phyloP scores from a whole-genome alignment of 2,797 vertebrate genomes.

The Oceanodroma leucorhoa region DNA sequence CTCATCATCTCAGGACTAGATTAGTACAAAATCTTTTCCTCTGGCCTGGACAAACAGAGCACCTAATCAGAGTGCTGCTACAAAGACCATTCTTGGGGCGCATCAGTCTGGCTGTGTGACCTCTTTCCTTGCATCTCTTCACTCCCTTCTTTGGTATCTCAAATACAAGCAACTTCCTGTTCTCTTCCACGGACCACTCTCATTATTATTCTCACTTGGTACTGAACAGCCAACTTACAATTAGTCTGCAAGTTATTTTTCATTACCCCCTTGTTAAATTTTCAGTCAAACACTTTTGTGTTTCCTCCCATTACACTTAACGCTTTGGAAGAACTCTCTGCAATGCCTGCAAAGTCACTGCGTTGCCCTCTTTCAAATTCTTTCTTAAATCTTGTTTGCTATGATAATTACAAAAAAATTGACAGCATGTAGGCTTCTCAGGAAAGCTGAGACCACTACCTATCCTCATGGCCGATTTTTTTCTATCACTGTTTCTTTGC shows the following conservation, averaged over 20 bases:
- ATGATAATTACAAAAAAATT: background rate
- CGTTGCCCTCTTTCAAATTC: background rate
- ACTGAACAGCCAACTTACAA: background rate
- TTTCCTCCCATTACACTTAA: constrained; percentile 8
- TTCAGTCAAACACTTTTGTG: background rate
- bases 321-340: background rate
- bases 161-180: background rate
- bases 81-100: background rate
- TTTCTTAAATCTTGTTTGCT: background rate
- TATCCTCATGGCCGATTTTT: background rate
- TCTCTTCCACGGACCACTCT: background rate
- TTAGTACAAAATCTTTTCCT: background rate
- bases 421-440: background rate
- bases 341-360: constrained; percentile 15
- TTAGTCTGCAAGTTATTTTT: constrained; percentile 2
- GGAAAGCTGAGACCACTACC: background rate
- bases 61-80: background rate
- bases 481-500: background rate
- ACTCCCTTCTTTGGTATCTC: background rate
- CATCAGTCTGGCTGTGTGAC: background rate
- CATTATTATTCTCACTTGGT: background rate
- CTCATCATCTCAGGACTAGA: background rate
- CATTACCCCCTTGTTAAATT: constrained; percentile 15
- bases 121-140: background rate
- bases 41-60: background rate